Conservation (phyloP, 2,888 invertebrate genomes). For the Sympetrum striolatum region DNA sequence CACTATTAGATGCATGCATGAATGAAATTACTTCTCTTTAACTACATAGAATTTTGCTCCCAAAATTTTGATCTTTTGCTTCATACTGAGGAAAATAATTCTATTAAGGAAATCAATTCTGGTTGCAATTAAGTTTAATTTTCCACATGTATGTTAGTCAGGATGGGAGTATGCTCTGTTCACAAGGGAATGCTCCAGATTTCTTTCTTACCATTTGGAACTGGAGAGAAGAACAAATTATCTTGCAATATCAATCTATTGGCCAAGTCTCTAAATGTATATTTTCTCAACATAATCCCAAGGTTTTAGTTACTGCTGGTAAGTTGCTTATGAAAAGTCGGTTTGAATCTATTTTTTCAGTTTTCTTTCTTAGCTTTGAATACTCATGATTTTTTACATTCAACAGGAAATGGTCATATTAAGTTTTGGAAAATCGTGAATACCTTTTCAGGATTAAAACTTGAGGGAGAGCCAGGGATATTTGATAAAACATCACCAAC, state of each 20-base stretch:
- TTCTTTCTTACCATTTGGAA: slow-evolving; percentile 89
- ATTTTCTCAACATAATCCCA: slow-evolving; percentile 69
- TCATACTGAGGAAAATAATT: too few relatives aligned
- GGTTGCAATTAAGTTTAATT: too few relatives aligned
- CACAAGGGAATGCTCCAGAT: slow-evolving; percentile 86
- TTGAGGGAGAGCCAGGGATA: slow-evolving; percentile 86
- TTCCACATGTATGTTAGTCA: slow-evolving; percentile 63
- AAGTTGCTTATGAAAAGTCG: not conserved
- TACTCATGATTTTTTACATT: slow-evolving; percentile 44
- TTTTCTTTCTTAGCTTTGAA: not conserved
- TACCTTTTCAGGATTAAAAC: slow-evolving; percentile 90
- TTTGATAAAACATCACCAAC: slow-evolving; percentile 93
- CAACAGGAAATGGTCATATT: slow-evolving; percentile 73
- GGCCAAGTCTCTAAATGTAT: slow-evolving; percentile 79
- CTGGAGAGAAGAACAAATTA: slow-evolving; percentile 78
- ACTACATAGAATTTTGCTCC: too few relatives aligned
- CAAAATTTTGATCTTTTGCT: too few relatives aligned
- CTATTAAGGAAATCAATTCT: too few relatives aligned
- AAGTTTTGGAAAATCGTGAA: slow-evolving; percentile 94
- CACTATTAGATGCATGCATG: too few relatives aligned
- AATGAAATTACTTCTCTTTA: too few relatives aligned
- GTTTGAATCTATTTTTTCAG: not conserved
- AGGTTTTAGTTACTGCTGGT: slow-evolving; percentile 27
- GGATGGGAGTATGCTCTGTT: slow-evolving; percentile 79
- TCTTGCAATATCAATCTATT: slow-evolving; percentile 82